Evolutionary conservation across 2,888 invertebrate species (phyloP).

Genomic region (Tribolium freemani): DNA sequence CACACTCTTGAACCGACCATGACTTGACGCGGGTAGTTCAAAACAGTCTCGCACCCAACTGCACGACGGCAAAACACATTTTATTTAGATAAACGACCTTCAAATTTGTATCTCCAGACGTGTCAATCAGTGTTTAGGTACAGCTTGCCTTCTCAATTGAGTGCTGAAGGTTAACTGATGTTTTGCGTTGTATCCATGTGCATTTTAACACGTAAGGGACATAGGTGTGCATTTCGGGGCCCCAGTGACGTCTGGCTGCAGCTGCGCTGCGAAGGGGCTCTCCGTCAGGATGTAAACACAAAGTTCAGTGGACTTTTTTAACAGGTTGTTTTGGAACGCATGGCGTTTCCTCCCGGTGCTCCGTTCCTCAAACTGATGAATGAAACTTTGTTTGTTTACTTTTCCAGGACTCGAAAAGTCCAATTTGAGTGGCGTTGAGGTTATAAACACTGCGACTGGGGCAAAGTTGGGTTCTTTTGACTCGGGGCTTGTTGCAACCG

Average conservation of each 20-base stretch:
- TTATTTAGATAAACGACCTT: slow-evolving; percentile 39
- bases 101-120: slow-evolving; percentile 41
- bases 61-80: slow-evolving; percentile 32
- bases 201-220: slow-evolving; percentile 53
- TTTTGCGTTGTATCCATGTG: slow-evolving; percentile 63
- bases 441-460: slow-evolving; percentile 29
- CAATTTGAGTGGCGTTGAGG: not conserved
- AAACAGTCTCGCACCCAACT: slow-evolving; percentile 18
- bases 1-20: slow-evolving; percentile 50
- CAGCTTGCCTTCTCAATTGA: slow-evolving; percentile 33
- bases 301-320: slow-evolving; percentile 63
- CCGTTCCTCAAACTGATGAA: slow-evolving; percentile 15
- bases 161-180: slow-evolving; percentile 45
- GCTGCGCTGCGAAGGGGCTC: not conserved
- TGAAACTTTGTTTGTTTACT: slow-evolving; percentile 17
- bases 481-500: not conserved
- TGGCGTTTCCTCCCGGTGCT: slow-evolving; percentile 3
- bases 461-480: slow-evolving; percentile 6
- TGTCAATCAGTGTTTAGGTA: slow-evolving; percentile 45
- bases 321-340: slow-evolving; percentile 61
- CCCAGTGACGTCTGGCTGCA: not conserved
- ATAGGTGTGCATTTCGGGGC: slow-evolving; percentile 27
- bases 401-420: not conserved
- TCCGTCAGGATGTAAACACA: slow-evolving; percentile 57
- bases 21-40: slow-evolving; percentile 26